A percentile compares a stretch with the other conserved stretches of the same genome.
phyloP scores from a whole-genome alignment of 2,888 invertebrate species.

The Luperina testacea region DNA sequence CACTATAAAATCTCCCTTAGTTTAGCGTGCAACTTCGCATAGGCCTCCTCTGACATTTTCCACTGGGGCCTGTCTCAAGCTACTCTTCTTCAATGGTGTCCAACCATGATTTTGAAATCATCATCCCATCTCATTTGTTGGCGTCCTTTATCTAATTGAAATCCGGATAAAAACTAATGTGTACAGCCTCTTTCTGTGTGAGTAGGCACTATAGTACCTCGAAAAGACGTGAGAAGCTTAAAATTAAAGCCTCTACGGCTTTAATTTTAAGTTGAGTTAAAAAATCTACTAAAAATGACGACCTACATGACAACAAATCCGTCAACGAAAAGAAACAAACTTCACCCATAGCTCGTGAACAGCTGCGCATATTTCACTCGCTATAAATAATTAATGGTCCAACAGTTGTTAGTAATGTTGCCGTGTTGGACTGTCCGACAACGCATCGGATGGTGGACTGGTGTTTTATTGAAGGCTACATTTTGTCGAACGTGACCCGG shows the following conservation, averaged over 20 bases:
- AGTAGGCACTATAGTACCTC: background rate
- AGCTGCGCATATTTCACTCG: conserved; percentile 27
- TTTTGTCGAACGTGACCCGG: conserved; percentile 53
- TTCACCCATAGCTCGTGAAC: conserved; percentile 12
- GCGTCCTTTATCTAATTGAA: background rate
- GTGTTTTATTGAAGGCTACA: conserved; percentile 56
- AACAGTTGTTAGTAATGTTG: conserved; percentile 52
- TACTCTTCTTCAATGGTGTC: background rate
- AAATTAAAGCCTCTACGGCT: too few species aligned
- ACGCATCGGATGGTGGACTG: conserved; percentile 23
- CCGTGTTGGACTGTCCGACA: conserved; percentile 25
- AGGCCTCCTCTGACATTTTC: background rate
- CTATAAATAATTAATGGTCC: conserved; percentile 45
- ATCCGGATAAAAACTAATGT: too few species aligned
- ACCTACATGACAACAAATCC: background rate
- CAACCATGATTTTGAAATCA: background rate
- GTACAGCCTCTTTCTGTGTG: background rate
- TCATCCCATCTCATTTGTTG: background rate
- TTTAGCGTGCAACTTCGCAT: background rate
- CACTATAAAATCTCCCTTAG: background rate
- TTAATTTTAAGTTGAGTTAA: background rate
- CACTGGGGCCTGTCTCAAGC: background rate
- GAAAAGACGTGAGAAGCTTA: background rate
- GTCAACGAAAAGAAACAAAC: conserved; percentile 10
- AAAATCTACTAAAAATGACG: background rate